Conservation (phyloP, 2,888 invertebrate genomes). For the Tupiocoris notatus region DNA sequence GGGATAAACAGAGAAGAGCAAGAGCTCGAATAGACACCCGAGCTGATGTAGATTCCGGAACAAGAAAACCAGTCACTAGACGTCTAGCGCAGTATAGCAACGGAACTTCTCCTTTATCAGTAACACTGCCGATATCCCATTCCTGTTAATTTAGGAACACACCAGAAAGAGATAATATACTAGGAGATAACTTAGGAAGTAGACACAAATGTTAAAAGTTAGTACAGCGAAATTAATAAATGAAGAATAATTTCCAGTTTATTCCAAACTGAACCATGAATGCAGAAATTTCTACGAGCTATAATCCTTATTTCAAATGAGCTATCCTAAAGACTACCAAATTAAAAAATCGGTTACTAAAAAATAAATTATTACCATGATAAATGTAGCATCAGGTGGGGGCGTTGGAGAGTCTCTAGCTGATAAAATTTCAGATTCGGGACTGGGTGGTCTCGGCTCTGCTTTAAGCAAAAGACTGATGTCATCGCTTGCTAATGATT, state of each 20-base stretch:
- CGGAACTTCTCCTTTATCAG: constrained; percentile 63
- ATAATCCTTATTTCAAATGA: too few species aligned
- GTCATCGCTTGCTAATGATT: constrained; percentile 43
- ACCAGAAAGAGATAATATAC: too few species aligned
- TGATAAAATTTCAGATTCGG: constrained; percentile 43
- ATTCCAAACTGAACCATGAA: too few species aligned
- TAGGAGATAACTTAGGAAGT: too few species aligned
- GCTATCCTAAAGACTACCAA: too few species aligned
- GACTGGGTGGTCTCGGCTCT: constrained; percentile 22
- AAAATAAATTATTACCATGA: constrained; percentile 40
- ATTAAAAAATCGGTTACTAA: too few species aligned
- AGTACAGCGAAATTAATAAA: too few species aligned
- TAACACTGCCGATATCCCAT: constrained; percentile 65
- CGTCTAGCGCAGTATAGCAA: constrained; percentile 71
- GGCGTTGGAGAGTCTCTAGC: constrained; percentile 47
- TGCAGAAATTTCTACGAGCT: too few species aligned
- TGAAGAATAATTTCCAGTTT: too few species aligned
- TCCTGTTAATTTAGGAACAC: too few species aligned
- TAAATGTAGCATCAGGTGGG: constrained; percentile 31
- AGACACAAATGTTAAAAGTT: too few species aligned
- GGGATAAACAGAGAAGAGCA: constrained; percentile 75
- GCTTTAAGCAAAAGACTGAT: constrained; percentile 35
- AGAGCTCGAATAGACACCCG: constrained; percentile 89
- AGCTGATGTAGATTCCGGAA: constrained; percentile 65
- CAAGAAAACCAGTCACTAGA: constrained; percentile 69